Percentiles rank a stretch among this genome's conserved stretches.
phyloP scores from a whole-genome alignment of 1,140 invertebrate species.

The Oncopodura yosiiana region DNA sequence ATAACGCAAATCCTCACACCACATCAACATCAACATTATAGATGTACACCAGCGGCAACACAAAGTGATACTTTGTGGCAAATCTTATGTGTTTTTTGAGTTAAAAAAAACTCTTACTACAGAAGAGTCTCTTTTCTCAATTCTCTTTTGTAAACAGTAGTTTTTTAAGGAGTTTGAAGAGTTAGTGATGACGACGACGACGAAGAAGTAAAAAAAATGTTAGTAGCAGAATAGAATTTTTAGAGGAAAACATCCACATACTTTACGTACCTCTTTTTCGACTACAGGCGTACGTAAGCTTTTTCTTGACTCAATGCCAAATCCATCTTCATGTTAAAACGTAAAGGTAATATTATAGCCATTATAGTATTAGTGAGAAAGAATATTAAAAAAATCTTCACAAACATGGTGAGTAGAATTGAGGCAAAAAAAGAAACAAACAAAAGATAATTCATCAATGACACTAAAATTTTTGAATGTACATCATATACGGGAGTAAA shows the following conservation, averaged over 20 bases:
- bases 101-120: too few species aligned
- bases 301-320: constrained; percentile 28
- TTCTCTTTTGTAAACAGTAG: too few species aligned
- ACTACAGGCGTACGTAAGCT: neutral
- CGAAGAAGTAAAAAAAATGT: too few species aligned
- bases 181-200: too few species aligned
- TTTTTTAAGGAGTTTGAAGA: too few species aligned
- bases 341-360: neutral
- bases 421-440: constrained; percentile 15
- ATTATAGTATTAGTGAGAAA: neutral
- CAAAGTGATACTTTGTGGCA: too few species aligned
- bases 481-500: too few species aligned
- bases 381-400: constrained; percentile 10
- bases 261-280: neutral
- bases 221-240: too few species aligned
- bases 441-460: constrained; percentile 33
- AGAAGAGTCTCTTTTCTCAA: too few species aligned
- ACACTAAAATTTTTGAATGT: constrained; percentile 27
- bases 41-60: too few species aligned
- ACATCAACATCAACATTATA: neutral
- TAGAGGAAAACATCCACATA: too few species aligned
- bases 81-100: too few species aligned
- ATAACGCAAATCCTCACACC: constrained; percentile 1
- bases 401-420: neutral
- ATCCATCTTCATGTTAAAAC: constrained; percentile 3